Percentiles rank a stretch among this genome's conserved stretches.
Evolutionary conservation across 2,797 vertebrate species (phyloP).

Genomic region (Sebastolobus alascanus): DNA sequence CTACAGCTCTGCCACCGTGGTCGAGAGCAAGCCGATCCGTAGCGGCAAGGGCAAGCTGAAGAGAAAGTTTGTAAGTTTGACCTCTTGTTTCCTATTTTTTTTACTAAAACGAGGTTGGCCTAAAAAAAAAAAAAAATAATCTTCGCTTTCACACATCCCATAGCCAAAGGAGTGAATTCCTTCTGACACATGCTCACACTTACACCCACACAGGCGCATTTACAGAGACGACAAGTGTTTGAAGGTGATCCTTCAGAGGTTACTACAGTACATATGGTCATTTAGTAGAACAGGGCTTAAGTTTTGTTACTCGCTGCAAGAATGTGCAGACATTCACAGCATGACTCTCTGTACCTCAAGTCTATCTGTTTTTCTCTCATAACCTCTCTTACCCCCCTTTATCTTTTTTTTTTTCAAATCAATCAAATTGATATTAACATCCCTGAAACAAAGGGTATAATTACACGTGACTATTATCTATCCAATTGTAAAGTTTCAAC

Average conservation of each 20-base stretch:
- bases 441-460: background rate
- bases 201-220: background rate
- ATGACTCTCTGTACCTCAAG: background rate
- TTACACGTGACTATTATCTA: background rate
- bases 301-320: background rate
- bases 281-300: background rate
- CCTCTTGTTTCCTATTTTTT: background rate
- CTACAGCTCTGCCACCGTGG: conserved; percentile 61
- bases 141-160: background rate
- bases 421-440: background rate
- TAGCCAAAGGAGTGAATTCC: background rate
- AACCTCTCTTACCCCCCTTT: background rate
- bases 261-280: background rate
- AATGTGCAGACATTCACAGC: conserved; percentile 13
- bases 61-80: conserved; percentile 92
- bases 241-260: background rate
- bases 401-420: conserved; percentile 5
- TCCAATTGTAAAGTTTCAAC: conserved; percentile 2
- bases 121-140: background rate
- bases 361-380: background rate
- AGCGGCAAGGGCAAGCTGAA: conserved; percentile 89
- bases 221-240: background rate
- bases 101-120: background rate
- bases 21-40: conserved; percentile 55
- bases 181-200: background rate